These are phyloP conservation scores for Clarias gariepinus DNA, from an alignment of 2,113 vertebrate genomes.

Conservation along the genomic window DNA sequence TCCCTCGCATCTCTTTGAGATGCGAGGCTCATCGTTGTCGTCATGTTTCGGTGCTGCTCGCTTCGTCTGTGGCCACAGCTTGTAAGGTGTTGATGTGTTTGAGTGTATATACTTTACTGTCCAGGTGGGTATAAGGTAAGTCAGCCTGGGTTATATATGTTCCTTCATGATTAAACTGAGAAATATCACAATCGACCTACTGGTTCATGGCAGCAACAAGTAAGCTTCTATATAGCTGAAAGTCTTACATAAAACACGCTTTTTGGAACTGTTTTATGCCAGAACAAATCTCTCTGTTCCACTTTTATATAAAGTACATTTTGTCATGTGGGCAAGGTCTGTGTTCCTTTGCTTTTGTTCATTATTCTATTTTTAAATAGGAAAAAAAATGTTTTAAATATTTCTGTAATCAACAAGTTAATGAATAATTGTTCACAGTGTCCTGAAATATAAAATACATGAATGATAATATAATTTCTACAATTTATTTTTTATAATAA, in stretches of 20 bases:
- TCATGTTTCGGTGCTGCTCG: slow-evolving; percentile 64
- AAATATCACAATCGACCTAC: not conserved
- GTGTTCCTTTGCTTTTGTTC: not conserved
- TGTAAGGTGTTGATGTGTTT: slow-evolving; percentile 54
- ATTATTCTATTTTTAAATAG: not conserved
- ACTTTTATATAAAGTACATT: not conserved
- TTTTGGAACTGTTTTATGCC: not conserved
- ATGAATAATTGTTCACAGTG: not conserved
- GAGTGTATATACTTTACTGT: slow-evolving; percentile 16
- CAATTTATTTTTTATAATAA: not conserved
- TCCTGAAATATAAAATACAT: not conserved
- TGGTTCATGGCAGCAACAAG: not conserved
- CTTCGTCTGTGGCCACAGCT: slow-evolving; percentile 36
- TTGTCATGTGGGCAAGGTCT: not conserved
- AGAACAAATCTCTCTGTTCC: not conserved
- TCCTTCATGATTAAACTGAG: not conserved
- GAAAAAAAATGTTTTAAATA: not conserved
- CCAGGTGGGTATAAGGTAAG: slow-evolving; percentile 32
- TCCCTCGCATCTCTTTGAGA: slow-evolving; percentile 17
- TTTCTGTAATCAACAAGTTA: not conserved
- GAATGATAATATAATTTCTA: not conserved
- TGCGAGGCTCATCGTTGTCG: slow-evolving; percentile 61
- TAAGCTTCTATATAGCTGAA: not conserved
- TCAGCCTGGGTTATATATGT: slow-evolving; percentile 28
- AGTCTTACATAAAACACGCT: not conserved